phyloP scores from a whole-genome alignment of 1,140 invertebrate genomes.

The Tetramorium alpestre region DNA sequence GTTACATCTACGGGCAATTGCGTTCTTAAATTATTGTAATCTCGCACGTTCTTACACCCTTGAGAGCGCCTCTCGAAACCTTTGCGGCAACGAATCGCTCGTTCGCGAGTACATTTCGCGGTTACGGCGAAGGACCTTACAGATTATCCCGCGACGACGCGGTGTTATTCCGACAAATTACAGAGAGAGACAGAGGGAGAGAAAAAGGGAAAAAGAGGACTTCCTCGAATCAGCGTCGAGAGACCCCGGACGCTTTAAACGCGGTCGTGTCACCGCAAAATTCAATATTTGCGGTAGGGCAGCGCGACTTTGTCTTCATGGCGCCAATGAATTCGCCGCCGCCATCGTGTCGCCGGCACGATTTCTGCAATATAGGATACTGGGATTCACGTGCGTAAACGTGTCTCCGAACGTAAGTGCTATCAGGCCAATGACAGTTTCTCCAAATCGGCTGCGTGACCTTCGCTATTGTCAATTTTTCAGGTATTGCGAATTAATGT shows the following conservation, averaged over 20 bases:
- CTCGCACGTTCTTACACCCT: slow-evolving; percentile 9
- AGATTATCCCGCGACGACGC: slow-evolving; percentile 10
- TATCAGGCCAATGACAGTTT: background rate
- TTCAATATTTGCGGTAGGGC: slow-evolving; percentile 65
- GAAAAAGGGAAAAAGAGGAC: background rate
- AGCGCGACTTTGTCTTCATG: slow-evolving; percentile 40
- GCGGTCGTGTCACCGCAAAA: slow-evolving; percentile 58
- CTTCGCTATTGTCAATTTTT: background rate
- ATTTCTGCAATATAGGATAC: slow-evolving; percentile 16
- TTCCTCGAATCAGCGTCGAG: slow-evolving; percentile 43
- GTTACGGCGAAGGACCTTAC: slow-evolving; percentile 44
- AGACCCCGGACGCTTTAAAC: background rate
- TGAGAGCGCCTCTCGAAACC: slow-evolving; percentile 7
- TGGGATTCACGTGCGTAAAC: slow-evolving; percentile 14
- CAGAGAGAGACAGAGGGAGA: background rate
- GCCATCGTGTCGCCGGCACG: background rate
- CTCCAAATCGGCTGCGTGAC: background rate
- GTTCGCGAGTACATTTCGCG: slow-evolving; percentile 55
- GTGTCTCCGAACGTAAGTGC: background rate
- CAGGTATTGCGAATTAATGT: background rate
- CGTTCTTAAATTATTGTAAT: slow-evolving; percentile 44
- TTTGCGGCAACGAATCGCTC: slow-evolving; percentile 53
- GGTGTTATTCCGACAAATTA: slow-evolving; percentile 60
- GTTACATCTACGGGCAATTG: slow-evolving; percentile 30
- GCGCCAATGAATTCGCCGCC: slow-evolving; percentile 61